Percentiles rank a stretch among this genome's conserved stretches.
phyloP scores from a whole-genome alignment of 2,113 vertebrate species.

The Pelusios castaneus region DNA sequence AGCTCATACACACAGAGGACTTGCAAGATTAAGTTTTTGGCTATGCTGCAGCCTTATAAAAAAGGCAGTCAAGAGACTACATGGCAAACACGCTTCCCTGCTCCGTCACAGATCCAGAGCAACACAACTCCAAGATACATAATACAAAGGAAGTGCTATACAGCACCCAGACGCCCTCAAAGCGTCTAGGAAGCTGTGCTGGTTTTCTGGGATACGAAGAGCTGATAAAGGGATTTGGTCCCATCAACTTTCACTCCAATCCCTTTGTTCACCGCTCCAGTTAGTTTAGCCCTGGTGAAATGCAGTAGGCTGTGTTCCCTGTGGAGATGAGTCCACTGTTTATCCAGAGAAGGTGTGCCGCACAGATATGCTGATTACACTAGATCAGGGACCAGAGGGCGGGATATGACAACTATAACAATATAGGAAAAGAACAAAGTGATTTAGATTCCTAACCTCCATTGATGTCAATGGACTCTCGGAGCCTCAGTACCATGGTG shows the following conservation, averaged over 20 bases:
- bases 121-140: slow-evolving; percentile 24
- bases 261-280: rapidly evolving
- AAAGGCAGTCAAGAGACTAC: background rate
- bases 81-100: background rate
- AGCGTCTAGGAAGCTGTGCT: background rate
- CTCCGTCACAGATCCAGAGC: background rate
- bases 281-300: background rate
- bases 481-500: background rate
- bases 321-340: background rate
- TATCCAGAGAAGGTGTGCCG: background rate
- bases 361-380: background rate
- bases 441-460: background rate
- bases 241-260: background rate
- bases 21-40: background rate
- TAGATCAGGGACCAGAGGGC: background rate
- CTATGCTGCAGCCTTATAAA: background rate
- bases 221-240: background rate
- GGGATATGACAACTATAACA: background rate
- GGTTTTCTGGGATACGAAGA: rapidly evolving
- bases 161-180: background rate
- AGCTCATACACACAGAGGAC: background rate
- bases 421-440: background rate
- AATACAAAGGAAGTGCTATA: background rate
- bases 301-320: background rate
- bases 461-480: background rate